Base-by-base conservation (phyloP, 2,113 vertebrate species). In the Syrmaticus mikado region DNA sequence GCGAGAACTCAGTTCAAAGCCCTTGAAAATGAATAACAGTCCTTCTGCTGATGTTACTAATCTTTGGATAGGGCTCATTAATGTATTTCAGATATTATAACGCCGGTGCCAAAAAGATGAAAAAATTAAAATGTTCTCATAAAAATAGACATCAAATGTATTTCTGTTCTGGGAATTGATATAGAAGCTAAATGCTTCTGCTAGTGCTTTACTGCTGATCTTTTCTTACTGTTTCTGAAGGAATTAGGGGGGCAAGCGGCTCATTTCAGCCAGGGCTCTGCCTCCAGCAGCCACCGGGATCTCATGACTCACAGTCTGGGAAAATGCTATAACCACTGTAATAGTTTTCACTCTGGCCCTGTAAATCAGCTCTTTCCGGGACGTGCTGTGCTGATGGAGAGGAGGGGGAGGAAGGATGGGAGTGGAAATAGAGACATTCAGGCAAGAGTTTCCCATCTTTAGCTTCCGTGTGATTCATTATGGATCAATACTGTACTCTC, bases 51-150 rank as follows among this genome's bases (percentile, higher is more conserved):
- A 92, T 70, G 40, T 60, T 55, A 74, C 74, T 84, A 52, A 91
- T 89, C 95, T 96, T n/a, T 45, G 88, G 79, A 92, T 92, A n/a
- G 13, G 74, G 72, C 55, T 96, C 90, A 87, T 96, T 95, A 92
- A 93, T 27, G 72, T 64, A 30, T 46, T 81, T 93, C 94, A 92
- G 78, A 81, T 81, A 86, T 91, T 86, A 80, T 65, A 89, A 34
- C 84, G 87, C 87, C 22, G 53, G 75, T 90, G 86, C 82, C 91
- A 92, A 85, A 95, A 94, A 78, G 66, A 60, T 38, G 48, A 8
- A 67, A 74, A 92, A 34, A 10, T 8, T 50, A 81, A 85, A 92
- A 46, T 25, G 36, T 45, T 15, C 72, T 74, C 66, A 84, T 91
- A 95, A 96, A 94, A 96, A 94, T 90, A 89, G 84, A 71, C 68